Conservation (phyloP, 2,113 vertebrate species). For the Mastomys coucha region DNA sequence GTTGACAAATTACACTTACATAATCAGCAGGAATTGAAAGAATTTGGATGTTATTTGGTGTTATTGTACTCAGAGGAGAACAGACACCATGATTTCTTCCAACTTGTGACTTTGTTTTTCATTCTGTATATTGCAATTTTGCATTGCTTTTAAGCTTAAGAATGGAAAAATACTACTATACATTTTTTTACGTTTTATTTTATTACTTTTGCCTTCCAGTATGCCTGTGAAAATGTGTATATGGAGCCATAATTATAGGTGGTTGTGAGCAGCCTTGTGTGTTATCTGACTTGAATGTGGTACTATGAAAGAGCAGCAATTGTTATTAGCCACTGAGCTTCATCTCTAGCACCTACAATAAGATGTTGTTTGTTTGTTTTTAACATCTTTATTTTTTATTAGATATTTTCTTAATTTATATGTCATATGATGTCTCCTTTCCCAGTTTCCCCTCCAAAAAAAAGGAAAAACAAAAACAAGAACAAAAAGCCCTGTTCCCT, state of each 20-base stretch:
- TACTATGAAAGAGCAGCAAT: background rate
- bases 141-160: background rate
- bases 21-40: conserved; percentile 61
- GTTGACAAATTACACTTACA: conserved; percentile 63
- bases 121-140: background rate
- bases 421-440: too few relatives aligned
- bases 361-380: too few relatives aligned
- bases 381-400: too few relatives aligned
- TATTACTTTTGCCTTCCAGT: background rate
- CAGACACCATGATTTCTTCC: background rate
- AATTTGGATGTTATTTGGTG: conserved; percentile 40
- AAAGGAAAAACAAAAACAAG: too few relatives aligned
- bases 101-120: background rate
- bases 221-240: background rate
- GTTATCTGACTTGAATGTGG: background rate
- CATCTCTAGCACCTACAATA: background rate
- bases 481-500: too few relatives aligned
- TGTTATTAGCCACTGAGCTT: background rate
- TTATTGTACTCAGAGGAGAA: background rate
- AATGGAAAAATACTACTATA: fast-evolving
- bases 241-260: background rate
- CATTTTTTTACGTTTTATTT: background rate
- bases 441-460: too few relatives aligned
- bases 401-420: too few relatives aligned
- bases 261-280: background rate